Conservation (phyloP, 2,888 invertebrate species). For the Myopa testacea region DNA sequence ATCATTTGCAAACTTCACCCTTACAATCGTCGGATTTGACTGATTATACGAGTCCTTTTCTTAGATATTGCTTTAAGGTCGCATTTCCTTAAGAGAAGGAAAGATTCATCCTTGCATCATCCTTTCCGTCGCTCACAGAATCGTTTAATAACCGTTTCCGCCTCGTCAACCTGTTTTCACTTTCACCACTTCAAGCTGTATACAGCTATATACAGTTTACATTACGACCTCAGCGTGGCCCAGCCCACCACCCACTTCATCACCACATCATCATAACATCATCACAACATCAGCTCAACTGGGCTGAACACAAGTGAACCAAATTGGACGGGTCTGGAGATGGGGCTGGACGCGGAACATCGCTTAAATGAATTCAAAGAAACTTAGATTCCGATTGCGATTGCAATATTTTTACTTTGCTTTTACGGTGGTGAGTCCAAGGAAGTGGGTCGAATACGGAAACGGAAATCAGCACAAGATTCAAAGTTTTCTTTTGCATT, state of each 20-base stretch:
- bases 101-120: not conserved
- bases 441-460: not conserved
- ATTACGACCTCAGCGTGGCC: not conserved
- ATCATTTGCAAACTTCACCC: no score
- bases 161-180: slow-evolving; percentile 22
- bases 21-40: no score
- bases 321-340: no score
- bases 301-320: no score
- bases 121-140: not conserved
- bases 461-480: not conserved
- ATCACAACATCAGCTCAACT: not conserved
- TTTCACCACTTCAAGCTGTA: not conserved
- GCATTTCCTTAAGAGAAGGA: not conserved
- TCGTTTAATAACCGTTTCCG: slow-evolving; percentile 35
- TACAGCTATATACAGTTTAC: no score
- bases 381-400: not conserved
- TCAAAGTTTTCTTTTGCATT: not conserved
- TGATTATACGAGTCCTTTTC: not conserved
- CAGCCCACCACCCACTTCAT: not conserved
- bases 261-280: not conserved
- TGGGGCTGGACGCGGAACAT: no score
- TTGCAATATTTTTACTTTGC: slow-evolving; percentile 4
- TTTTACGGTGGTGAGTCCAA: not conserved
- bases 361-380: not conserved
- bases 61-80: not conserved